phyloP scores from a whole-genome alignment of 2,888 invertebrate genomes.

The Hybos culiciformis region DNA sequence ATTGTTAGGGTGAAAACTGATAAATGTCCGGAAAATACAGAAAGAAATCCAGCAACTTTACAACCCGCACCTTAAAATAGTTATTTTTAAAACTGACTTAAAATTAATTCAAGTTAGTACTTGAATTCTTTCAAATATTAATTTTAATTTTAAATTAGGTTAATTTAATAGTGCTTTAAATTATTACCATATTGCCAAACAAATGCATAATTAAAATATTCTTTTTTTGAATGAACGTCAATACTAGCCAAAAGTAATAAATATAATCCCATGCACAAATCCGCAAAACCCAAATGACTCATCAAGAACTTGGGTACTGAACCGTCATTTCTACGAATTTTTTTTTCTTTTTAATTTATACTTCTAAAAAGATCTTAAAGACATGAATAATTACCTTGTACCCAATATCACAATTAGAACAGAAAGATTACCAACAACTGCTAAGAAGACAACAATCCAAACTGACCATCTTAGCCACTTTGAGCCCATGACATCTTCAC shows the following conservation, averaged over 20 bases:
- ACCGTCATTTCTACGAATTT: slow-evolving; percentile 33
- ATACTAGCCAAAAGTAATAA: slow-evolving; percentile 69
- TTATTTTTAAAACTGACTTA: neutral
- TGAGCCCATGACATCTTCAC: slow-evolving; percentile 82
- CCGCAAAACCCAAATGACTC: slow-evolving; percentile 75
- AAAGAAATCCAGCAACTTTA: slow-evolving; percentile 74
- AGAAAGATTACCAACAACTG: slow-evolving; percentile 69
- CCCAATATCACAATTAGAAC: slow-evolving; percentile 64
- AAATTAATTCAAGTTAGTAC: neutral
- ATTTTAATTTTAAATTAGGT: neutral
- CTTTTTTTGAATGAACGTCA: slow-evolving; percentile 70
- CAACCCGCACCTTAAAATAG: slow-evolving; percentile 52
- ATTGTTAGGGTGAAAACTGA: slow-evolving; percentile 78
- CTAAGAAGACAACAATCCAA: slow-evolving; percentile 73
- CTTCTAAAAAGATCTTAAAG: slow-evolving; percentile 4
- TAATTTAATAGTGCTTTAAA: neutral
- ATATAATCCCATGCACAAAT: slow-evolving; percentile 77
- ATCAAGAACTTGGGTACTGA: slow-evolving; percentile 59
- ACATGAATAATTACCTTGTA: slow-evolving; percentile 32
- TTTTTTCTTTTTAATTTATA: too few relatives aligned
- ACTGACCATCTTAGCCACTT: slow-evolving; percentile 64
- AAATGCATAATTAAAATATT: slow-evolving; percentile 81
- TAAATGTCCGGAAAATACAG: slow-evolving; percentile 74
- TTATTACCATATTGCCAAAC: slow-evolving; percentile 68
- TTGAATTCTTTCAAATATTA: too few relatives aligned